Evolutionary conservation across 1,140 invertebrate genomes (phyloP).

Genomic region (Brachystomella parvula): DNA sequence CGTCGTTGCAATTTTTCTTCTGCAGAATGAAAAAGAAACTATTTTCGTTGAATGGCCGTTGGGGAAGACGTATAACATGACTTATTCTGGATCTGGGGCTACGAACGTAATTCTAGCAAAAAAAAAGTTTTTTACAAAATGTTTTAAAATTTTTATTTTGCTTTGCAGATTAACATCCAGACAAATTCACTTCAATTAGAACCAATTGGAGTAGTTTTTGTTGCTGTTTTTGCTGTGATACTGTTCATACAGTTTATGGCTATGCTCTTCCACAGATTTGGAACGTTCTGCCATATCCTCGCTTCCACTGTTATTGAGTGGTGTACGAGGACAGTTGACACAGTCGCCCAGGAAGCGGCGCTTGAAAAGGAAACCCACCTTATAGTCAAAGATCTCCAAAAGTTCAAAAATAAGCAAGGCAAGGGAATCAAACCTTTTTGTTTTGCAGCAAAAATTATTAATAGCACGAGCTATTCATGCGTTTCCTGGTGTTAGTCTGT

Average conservation of each 20-base stretch:
- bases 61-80: constrained; percentile 76
- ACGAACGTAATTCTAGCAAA: background rate
- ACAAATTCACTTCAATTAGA: constrained; percentile 43
- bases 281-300: constrained; percentile 55
- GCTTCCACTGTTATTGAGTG: constrained; percentile 39
- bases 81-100: constrained; percentile 39
- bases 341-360: background rate
- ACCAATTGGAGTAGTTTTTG: constrained; percentile 54
- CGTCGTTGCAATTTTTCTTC: constrained; percentile 94
- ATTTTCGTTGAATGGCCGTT: constrained; percentile 89
- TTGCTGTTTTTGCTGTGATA: constrained; percentile 54
- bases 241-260: constrained; percentile 54
- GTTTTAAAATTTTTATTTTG: background rate
- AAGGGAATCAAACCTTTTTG: background rate
- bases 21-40: constrained; percentile 95
- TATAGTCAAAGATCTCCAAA: background rate
- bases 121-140: background rate
- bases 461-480: no score
- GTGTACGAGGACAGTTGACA: background rate
- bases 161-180: constrained; percentile 41
- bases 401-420: background rate
- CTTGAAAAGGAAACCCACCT: background rate
- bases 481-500: no score
- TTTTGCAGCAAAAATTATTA: background rate
- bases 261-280: constrained; percentile 58